These are phyloP conservation scores for Tympanuchus pallidicinctus DNA, from an alignment of 2,113 vertebrate genomes.

Conservation along the genomic window DNA sequence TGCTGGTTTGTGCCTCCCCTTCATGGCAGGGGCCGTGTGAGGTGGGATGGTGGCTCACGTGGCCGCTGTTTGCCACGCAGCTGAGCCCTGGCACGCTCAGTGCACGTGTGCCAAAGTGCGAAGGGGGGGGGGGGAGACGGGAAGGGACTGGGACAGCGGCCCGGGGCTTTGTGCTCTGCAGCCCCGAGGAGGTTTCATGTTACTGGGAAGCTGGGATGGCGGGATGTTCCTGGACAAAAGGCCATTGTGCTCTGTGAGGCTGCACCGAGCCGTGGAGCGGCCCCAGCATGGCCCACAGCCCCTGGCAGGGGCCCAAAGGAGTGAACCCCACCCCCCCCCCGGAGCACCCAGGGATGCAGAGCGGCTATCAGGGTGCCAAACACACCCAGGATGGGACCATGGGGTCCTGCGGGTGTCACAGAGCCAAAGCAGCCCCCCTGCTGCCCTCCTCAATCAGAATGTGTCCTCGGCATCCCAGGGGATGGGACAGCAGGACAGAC, in stretches of 20 bases:
- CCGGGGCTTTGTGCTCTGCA: constrained; percentile 40
- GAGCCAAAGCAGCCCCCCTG: neutral
- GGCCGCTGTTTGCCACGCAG: neutral
- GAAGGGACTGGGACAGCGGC: neutral
- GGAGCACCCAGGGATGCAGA: rapidly evolving
- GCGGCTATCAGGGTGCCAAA: neutral
- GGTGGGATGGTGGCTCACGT: neutral
- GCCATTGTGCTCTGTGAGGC: constrained; percentile 36
- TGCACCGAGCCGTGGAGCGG: neutral
- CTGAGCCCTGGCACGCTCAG: neutral
- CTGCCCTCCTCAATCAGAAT: neutral
- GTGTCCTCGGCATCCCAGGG: rapidly evolving
- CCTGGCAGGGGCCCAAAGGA: neutral
- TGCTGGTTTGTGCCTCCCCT: neutral
- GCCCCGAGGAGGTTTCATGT: constrained; percentile 62
- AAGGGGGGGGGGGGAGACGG: neutral
- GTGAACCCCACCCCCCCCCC: neutral
- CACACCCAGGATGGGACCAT: neutral
- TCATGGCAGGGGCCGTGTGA: rapidly evolving
- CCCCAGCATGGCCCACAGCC: neutral
- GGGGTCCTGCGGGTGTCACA: neutral
- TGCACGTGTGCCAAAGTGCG: rapidly evolving
- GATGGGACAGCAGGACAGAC: neutral
- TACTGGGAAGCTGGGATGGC: constrained; percentile 57
- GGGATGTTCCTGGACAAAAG: constrained; percentile 64